These are phyloP conservation scores for Ceyx margarethae DNA, from an alignment of 2,113 vertebrate genomes.

Conservation along the genomic window DNA sequence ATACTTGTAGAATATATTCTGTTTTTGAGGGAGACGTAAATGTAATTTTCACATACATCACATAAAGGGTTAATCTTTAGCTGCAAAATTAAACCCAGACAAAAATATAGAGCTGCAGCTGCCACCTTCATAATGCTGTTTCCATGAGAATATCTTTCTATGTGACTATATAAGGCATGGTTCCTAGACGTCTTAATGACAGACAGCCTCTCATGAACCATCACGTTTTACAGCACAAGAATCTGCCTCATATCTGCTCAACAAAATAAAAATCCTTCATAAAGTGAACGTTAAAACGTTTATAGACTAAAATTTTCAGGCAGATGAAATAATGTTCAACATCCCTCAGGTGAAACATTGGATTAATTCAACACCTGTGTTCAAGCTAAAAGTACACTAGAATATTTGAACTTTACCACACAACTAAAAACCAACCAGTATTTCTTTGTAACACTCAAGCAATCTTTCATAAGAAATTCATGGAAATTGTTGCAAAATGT, in stretches of 20 bases:
- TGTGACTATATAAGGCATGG: constrained; percentile 49
- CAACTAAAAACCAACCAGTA: neutral
- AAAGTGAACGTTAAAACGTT: neutral
- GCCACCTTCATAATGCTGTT: constrained; percentile 57
- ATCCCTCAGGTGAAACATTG: neutral
- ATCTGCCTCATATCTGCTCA: neutral
- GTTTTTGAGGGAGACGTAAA: neutral
- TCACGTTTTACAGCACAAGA: constrained; percentile 4
- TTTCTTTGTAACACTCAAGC: neutral
- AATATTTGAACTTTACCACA: neutral
- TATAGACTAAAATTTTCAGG: neutral
- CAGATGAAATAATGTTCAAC: neutral
- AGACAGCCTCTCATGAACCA: constrained; percentile 10
- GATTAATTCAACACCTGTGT: neutral
- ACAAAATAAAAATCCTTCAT: neutral
- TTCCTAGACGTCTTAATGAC: constrained; percentile 39
- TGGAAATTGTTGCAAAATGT: neutral
- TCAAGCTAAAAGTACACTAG: neutral
- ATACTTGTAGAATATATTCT: neutral
- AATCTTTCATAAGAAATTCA: constrained; percentile 7
- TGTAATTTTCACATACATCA: neutral
- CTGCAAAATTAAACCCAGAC: constrained; percentile 28
- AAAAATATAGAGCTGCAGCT: constrained; percentile 48
- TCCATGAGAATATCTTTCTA: constrained; percentile 61
- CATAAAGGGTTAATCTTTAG: constrained; percentile 34